Evolutionary conservation across 2,797 vertebrate species (phyloP).

Genomic region (Urophycis tenuis): DNA sequence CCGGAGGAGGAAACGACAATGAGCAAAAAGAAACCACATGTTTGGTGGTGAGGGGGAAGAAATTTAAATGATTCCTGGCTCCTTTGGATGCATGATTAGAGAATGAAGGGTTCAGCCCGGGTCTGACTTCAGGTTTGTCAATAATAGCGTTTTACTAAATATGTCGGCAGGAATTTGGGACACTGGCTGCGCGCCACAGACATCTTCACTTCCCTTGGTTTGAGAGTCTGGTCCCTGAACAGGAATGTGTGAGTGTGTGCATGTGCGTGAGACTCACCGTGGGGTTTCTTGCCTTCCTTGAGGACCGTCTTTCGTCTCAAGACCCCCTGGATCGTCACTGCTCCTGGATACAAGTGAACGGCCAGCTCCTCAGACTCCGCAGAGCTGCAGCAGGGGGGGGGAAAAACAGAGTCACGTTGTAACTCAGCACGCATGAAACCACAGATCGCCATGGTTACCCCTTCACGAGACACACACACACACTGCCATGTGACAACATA

Average conservation of each 20-base stretch:
- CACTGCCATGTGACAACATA: conserved; percentile 20
- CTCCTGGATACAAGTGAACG: conserved; percentile 92
- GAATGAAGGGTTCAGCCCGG: neutral
- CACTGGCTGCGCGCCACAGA: neutral
- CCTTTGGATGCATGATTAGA: neutral
- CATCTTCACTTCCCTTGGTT: neutral
- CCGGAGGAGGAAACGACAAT: neutral
- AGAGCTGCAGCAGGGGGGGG: conserved; percentile 78
- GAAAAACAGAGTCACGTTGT: conserved; percentile 31
- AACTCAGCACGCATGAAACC: conserved; percentile 12
- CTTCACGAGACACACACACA: conserved; percentile 17
- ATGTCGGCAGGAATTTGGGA: neutral
- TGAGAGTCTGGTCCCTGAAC: neutral
- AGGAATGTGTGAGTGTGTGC: neutral
- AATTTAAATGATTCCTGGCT: neutral
- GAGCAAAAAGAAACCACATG: neutral
- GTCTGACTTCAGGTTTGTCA: neutral
- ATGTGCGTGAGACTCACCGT: conserved; percentile 75
- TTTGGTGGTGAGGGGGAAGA: neutral
- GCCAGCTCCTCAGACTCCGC: conserved; percentile 94
- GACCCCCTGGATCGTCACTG: conserved; percentile 93
- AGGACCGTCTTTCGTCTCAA: conserved; percentile 92
- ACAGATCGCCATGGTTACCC: conserved; percentile 10
- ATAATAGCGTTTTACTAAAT: neutral
- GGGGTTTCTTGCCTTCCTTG: conserved; percentile 98